Percentiles rank a stretch among this genome's conserved stretches.
phyloP scores from a whole-genome alignment of 2,888 invertebrate species.

The Lasioglossum villosulum region DNA sequence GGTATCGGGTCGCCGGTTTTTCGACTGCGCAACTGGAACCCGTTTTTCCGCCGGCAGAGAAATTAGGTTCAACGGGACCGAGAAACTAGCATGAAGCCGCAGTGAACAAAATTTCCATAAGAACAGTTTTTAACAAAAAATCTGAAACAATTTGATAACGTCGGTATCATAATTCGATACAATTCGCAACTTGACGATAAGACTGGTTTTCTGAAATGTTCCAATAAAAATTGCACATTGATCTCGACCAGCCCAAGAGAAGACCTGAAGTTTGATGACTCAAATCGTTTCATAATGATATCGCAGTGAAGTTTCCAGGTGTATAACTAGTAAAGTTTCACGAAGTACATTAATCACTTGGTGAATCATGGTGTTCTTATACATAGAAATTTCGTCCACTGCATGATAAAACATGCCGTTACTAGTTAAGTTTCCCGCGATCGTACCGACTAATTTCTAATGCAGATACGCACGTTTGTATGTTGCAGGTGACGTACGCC shows the following conservation, averaged over 20 bases:
- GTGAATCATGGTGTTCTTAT: not conserved
- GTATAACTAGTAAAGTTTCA: not conserved
- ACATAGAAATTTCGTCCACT: not conserved
- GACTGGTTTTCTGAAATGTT: too few relatives aligned
- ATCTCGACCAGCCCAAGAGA: not conserved
- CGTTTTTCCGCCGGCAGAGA: constrained; percentile 34
- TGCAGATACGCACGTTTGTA: constrained; percentile 63
- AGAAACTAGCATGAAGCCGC: constrained; percentile 18
- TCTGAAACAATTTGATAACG: not conserved
- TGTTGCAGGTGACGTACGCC: constrained; percentile 80
- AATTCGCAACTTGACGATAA: too few relatives aligned
- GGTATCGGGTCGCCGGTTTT: not conserved
- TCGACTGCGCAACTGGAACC: not conserved
- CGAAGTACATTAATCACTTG: not conserved
- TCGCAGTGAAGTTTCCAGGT: not conserved
- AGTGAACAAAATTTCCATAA: not conserved
- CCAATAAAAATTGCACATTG: not conserved
- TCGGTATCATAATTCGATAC: too few relatives aligned
- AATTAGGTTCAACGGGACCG: constrained; percentile 34
- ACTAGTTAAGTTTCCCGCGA: constrained; percentile 55
- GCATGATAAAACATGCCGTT: constrained; percentile 57
- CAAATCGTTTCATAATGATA: not conserved
- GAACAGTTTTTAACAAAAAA: not conserved
- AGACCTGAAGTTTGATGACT: not conserved
- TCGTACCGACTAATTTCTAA: constrained; percentile 58